Evolutionary conservation across 2,113 vertebrate species (phyloP), one percentile per base, ranked within the genome.

Genomic region (Lepisosteus oculatus): DNA sequence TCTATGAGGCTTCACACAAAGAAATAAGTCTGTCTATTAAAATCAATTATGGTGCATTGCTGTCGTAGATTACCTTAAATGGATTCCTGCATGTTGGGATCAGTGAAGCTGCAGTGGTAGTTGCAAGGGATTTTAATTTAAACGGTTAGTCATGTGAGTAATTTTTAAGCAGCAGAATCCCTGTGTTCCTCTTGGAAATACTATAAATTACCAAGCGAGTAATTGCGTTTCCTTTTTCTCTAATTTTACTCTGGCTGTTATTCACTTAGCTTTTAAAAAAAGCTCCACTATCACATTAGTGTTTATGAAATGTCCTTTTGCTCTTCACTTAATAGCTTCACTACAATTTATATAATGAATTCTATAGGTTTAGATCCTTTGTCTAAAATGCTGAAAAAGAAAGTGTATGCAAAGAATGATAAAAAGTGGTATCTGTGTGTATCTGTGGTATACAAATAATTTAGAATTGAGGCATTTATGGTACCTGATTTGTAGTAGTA

Each of bases 91-190:
- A 44, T 70, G 82, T 84, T 69, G 70, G 41, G n/a, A 64, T 13
- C 70, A 83, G 79, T 80, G 84, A 70, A 42, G 67, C 73, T 0
- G 43, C 17, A 15, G 77, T 86, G 77, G 70, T 68, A 79, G 74
- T 83, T 77, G 42, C 83, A 73, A 6, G 70, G 64, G 72, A 77
- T 85, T 88, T 84, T 86, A 82, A 85, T 88, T 87, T 85, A 84
- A 79, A 79, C 79, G 82, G 59, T 71, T 72, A 0, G 78, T 83
- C 80, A 80, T 80, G 82, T 80, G 83, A 78, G 17, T 85, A 85
- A 85, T 84, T 79, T 68, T 64, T 64, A 4, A 64, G 62, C 59
- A 61, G 59, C 14, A 14, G 13, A 29, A 61, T 6, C 59, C 42
- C 17, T 64, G 13, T 7, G 42, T 43, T 29, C 62, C 62, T 29